Percentiles rank a stretch among this genome's conserved stretches.
phyloP scores from a whole-genome alignment of 2,113 vertebrate species.

The Anguilla rostrata region DNA sequence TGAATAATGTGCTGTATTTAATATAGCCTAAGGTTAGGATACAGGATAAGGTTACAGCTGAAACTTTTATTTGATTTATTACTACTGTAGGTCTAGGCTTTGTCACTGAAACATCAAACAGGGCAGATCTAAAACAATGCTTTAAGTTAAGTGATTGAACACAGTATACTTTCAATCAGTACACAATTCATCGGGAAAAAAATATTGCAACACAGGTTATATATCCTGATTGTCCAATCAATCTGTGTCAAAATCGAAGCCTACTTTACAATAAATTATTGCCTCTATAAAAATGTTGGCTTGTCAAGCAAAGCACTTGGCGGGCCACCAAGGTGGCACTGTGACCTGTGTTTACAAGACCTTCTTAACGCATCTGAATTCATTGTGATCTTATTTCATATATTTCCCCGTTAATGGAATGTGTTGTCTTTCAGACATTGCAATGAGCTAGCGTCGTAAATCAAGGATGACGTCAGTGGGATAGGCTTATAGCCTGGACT shows the following conservation, averaged over 20 bases:
- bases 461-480: background rate
- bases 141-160: background rate
- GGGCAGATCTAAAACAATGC: background rate
- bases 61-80: background rate
- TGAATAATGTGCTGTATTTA: background rate
- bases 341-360: constrained; percentile 6
- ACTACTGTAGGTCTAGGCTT: background rate
- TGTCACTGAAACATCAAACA: background rate
- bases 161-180: background rate
- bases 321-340: background rate
- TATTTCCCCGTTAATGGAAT: constrained; percentile 2
- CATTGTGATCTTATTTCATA: constrained; percentile 5
- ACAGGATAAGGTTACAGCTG: background rate
- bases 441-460: background rate
- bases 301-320: background rate
- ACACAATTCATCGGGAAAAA: background rate
- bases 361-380: constrained; percentile 6
- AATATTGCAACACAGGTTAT: background rate
- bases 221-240: constrained; percentile 4
- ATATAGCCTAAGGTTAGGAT: background rate
- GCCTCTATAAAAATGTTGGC: background rate
- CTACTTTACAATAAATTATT: constrained; percentile 10
- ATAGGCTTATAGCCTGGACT: background rate
- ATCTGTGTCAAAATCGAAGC: constrained; percentile 7
- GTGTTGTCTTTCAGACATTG: background rate